Conservation (phyloP, 2,797 vertebrate species). For the Tokudaia tokunoshimensis region DNA sequence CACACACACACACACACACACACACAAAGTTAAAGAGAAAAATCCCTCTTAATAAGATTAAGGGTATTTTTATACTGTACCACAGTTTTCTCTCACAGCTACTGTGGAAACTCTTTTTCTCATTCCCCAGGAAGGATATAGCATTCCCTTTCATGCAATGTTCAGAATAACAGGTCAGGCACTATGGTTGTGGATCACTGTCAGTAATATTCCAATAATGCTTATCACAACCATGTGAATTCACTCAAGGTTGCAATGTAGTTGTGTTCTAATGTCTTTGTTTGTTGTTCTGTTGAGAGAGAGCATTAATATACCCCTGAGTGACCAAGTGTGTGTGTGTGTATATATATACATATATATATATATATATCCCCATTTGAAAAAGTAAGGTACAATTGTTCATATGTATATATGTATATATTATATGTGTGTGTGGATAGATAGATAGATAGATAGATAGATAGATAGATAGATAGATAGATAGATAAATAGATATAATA, state of each 20-base stretch:
- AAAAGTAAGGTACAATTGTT: neutral
- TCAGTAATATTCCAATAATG: neutral
- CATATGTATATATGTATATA: neutral
- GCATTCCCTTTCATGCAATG: neutral
- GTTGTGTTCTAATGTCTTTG: neutral
- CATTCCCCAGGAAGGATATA: neutral
- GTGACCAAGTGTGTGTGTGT: neutral
- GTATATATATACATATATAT: neutral
- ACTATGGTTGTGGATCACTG: neutral
- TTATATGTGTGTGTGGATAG: no score
- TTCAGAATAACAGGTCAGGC: neutral
- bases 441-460: no score
- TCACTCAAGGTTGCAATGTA: neutral
- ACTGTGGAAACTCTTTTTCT: neutral
- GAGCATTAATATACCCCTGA: neutral
- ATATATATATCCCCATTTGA: neutral
- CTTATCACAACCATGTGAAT: neutral
- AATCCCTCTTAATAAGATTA: neutral
- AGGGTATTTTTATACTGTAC: neutral
- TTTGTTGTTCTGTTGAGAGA: neutral
- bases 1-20: no score
- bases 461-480: no score
- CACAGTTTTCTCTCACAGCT: neutral
- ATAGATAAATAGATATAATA: neutral
- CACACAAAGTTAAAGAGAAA: neutral